Conservation (phyloP, 2,888 invertebrate genomes). For the Rhagium mordax region DNA sequence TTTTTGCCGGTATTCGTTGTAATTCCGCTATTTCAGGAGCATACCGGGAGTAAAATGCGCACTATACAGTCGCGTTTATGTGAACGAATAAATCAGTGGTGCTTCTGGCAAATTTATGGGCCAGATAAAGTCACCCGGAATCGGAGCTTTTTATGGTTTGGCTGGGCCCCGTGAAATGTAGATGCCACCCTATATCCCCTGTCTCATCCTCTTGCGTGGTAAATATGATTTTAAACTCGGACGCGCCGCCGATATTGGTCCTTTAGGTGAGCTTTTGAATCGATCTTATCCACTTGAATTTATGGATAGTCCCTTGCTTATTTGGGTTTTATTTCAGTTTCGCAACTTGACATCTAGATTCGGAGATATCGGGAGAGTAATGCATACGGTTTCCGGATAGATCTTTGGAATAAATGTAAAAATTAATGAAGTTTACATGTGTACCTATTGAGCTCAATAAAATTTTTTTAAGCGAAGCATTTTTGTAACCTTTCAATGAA, state of each 20-base stretch:
- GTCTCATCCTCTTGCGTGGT: slow-evolving; percentile 52
- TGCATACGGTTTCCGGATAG: slow-evolving; percentile 6
- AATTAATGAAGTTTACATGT: not conserved
- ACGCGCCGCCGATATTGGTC: slow-evolving; percentile 65
- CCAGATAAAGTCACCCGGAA: slow-evolving; percentile 71
- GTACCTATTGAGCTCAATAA: no score
- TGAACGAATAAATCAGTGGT: slow-evolving; percentile 71
- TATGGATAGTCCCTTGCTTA: slow-evolving; percentile 59
- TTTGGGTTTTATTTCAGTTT: slow-evolving; percentile 59
- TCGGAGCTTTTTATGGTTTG: slow-evolving; percentile 70
- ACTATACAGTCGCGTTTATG: slow-evolving; percentile 65
- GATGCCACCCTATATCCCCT: slow-evolving; percentile 58
- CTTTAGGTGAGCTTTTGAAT: slow-evolving; percentile 65
- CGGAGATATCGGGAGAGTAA: slow-evolving; percentile 40
- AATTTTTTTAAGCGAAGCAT: no score
- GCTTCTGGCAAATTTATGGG: slow-evolving; percentile 72
- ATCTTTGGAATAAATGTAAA: slow-evolving; percentile 1
- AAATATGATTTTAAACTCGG: slow-evolving; percentile 70
- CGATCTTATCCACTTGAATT: slow-evolving; percentile 63
- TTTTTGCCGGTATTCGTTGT: slow-evolving; percentile 22
- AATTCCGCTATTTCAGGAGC: slow-evolving; percentile 16
- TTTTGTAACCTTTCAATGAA: no score
- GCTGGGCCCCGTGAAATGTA: slow-evolving; percentile 70
- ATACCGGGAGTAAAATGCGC: slow-evolving; percentile 21
- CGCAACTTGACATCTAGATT: slow-evolving; percentile 53